Evolutionary conservation across 1,140 invertebrate species (phyloP).

Genomic region (Diorhabda elongata): DNA sequence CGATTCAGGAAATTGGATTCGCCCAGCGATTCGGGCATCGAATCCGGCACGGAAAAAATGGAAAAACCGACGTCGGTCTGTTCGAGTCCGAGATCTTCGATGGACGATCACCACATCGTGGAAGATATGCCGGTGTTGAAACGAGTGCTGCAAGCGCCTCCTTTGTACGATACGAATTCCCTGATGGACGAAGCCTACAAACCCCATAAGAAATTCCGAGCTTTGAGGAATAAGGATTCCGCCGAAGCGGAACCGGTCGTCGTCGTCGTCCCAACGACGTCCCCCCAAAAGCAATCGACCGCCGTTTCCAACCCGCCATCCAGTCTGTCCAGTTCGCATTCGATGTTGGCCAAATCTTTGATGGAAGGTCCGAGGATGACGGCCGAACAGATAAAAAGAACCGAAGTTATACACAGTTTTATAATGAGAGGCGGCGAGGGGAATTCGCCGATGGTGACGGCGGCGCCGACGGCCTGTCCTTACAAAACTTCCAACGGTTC

Average conservation of each 20-base stretch:
- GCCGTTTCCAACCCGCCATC: conserved; percentile 44
- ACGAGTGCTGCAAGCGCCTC: conserved; percentile 84
- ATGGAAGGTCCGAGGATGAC: conserved; percentile 86
- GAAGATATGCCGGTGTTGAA: conserved; percentile 93
- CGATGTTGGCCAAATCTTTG: conserved; percentile 77
- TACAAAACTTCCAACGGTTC: conserved; percentile 34
- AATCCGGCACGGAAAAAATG: conserved; percentile 82
- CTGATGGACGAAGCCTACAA: conserved; percentile 93
- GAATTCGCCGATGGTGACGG: conserved; percentile 38
- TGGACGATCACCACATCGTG: conserved; percentile 73
- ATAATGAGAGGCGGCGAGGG: conserved; percentile 69
- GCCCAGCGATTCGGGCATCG: conserved; percentile 87
- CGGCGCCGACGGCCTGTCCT: conserved; percentile 43
- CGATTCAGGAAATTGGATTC: conserved; percentile 79
- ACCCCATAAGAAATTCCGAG: conserved; percentile 91
- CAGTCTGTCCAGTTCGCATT: conserved; percentile 74
- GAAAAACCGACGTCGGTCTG: conserved; percentile 78
- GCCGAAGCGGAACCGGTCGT: conserved; percentile 67
- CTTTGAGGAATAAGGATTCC: conserved; percentile 70
- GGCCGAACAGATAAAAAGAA: conserved; percentile 81
- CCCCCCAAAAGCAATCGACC: conserved; percentile 51
- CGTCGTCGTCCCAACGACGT: conserved; percentile 41
- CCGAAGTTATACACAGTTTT: conserved; percentile 84
- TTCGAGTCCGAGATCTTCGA: conserved; percentile 78
- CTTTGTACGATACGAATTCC: conserved; percentile 81